These are phyloP conservation scores for Pyrrhia umbra DNA, from an alignment of 2,888 invertebrate genomes.

Conservation along the genomic window DNA sequence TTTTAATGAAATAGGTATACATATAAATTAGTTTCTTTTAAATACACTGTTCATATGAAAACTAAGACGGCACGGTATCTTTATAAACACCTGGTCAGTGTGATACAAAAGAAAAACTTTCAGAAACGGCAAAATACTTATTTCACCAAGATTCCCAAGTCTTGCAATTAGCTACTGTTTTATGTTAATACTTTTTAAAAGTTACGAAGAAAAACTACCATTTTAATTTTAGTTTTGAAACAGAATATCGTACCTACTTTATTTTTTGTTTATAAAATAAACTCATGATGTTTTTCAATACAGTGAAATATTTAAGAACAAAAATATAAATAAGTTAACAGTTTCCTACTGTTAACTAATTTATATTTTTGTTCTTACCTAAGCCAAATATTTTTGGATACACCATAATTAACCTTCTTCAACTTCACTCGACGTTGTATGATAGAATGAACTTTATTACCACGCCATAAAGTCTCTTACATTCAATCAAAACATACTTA, in stretches of 20 bases:
- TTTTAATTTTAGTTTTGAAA: constrained; percentile 41
- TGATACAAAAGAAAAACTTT: constrained; percentile 35
- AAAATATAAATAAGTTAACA: constrained; percentile 13
- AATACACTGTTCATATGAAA: background rate
- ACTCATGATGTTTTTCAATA: background rate
- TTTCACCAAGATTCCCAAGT: constrained; percentile 38
- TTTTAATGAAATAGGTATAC: too few species aligned
- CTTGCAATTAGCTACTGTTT: constrained; percentile 46
- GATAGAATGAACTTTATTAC: constrained; percentile 36
- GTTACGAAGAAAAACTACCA: constrained; percentile 37
- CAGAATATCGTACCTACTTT: constrained; percentile 14
- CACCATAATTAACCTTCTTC: constrained; percentile 30
- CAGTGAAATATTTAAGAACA: background rate
- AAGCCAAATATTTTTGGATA: constrained; percentile 35
- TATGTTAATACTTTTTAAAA: constrained; percentile 52
- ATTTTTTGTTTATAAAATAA: background rate
- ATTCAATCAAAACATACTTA: constrained; percentile 23
- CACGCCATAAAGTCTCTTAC: constrained; percentile 18
- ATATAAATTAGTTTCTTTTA: background rate
- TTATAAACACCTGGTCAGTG: constrained; percentile 34
- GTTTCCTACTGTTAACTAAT: too few species aligned
- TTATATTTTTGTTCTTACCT: constrained; percentile 2
- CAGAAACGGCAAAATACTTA: constrained; percentile 30
- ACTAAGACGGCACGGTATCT: constrained; percentile 12
- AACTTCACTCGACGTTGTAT: constrained; percentile 15